Evolutionary conservation across 2,797 vertebrate genomes (phyloP).

Genomic region (Sarcoramphus papa): DNA sequence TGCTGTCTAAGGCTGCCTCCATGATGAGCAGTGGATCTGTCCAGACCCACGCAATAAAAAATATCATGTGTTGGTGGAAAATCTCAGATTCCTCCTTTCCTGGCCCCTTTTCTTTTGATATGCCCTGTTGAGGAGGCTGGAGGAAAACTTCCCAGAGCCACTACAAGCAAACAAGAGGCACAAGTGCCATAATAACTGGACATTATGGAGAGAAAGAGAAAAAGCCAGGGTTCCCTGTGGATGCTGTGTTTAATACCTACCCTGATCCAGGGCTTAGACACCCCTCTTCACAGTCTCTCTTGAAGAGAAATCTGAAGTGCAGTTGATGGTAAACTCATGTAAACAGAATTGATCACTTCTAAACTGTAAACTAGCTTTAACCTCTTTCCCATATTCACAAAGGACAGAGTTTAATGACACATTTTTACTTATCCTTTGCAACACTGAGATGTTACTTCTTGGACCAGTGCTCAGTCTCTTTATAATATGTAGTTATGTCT

Average conservation of each 20-base stretch:
- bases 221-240: fast-evolving
- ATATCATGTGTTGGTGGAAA: fast-evolving
- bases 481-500: too few relatives aligned
- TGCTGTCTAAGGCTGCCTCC: neutral
- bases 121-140: neutral
- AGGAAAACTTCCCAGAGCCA: neutral
- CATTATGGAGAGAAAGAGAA: neutral
- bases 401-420: neutral
- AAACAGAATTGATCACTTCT: neutral
- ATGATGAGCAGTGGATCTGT: neutral
- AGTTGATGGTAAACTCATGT: neutral
- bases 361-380: neutral
- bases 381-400: neutral
- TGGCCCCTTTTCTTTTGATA: neutral
- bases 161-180: neutral
- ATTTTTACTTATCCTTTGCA: neutral
- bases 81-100: neutral
- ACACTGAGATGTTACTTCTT: neutral
- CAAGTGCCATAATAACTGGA: neutral
- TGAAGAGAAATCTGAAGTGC: neutral
- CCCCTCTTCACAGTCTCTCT: neutral
- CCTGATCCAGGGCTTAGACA: neutral
- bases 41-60: neutral
- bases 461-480: neutral
- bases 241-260: neutral